These are phyloP conservation scores for Kryptolebias marmoratus DNA, from an alignment of 2,113 vertebrate genomes.

Conservation along the genomic window DNA sequence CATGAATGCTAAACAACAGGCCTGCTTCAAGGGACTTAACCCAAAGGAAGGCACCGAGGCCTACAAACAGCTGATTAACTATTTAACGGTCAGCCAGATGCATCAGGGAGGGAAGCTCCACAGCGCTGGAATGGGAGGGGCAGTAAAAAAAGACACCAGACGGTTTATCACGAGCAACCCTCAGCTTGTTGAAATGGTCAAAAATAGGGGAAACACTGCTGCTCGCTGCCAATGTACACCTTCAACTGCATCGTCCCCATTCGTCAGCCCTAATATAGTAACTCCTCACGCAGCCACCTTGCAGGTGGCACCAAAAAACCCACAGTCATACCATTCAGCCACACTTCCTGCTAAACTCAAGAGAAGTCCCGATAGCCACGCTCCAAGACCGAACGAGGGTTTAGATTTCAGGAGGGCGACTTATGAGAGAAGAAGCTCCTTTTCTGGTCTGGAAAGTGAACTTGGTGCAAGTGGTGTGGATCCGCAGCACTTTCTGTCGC, in stretches of 20 bases:
- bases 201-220: slow-evolving; percentile 65
- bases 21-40: slow-evolving; percentile 69
- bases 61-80: slow-evolving; percentile 80
- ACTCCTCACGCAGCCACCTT: slow-evolving; percentile 44
- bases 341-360: slow-evolving; percentile 83
- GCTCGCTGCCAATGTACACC: slow-evolving; percentile 75
- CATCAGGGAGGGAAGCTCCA: slow-evolving; percentile 80
- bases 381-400: slow-evolving; percentile 52
- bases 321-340: slow-evolving; percentile 69
- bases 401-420: slow-evolving; percentile 57
- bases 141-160: slow-evolving; percentile 75
- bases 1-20: slow-evolving; percentile 73
- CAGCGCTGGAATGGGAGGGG: slow-evolving; percentile 73
- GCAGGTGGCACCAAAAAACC: slow-evolving; percentile 54
- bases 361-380: slow-evolving; percentile 71
- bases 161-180: slow-evolving; percentile 77
- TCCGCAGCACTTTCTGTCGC: slow-evolving; percentile 66
- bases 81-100: slow-evolving; percentile 81
- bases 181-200: slow-evolving; percentile 75
- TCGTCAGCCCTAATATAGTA: slow-evolving; percentile 63
- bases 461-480: slow-evolving; percentile 65
- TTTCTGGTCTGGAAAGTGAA: slow-evolving; percentile 72
- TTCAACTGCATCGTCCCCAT: slow-evolving; percentile 66
- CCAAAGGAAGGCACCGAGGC: slow-evolving; percentile 78
- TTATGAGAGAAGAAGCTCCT: slow-evolving; percentile 75